These are phyloP conservation scores for Cydia strobilella DNA, from an alignment of 1,140 invertebrate species.

Conservation along the genomic window DNA sequence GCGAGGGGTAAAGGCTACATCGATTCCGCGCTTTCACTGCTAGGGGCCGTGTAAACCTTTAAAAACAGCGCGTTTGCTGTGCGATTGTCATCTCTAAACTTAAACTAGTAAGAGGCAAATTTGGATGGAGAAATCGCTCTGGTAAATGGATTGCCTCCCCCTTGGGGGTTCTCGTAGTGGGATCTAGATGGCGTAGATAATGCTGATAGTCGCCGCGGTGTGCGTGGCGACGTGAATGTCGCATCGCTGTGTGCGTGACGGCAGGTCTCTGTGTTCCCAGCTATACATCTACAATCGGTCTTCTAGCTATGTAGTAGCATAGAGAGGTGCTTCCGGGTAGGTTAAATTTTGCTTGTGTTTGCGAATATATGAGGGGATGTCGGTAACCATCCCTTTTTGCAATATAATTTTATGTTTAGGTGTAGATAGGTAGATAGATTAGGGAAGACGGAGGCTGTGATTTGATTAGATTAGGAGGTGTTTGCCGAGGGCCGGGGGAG, in stretches of 20 bases:
- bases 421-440: slow-evolving; percentile 77
- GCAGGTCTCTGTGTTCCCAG: slow-evolving; percentile 62
- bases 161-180: slow-evolving; percentile 77
- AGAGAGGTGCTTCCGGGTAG: slow-evolving; percentile 67
- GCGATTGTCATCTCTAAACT: slow-evolving; percentile 75
- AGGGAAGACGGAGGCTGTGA: slow-evolving; percentile 77
- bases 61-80: slow-evolving; percentile 70
- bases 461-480: slow-evolving; percentile 80
- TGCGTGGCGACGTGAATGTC: slow-evolving; percentile 53
- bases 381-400: slow-evolving; percentile 76
- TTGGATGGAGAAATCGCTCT: slow-evolving; percentile 53
- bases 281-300: slow-evolving; percentile 51
- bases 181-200: slow-evolving; percentile 79
- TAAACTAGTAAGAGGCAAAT: slow-evolving; percentile 63
- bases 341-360: slow-evolving; percentile 76
- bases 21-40: slow-evolving; percentile 80
- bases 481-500: slow-evolving; percentile 69
- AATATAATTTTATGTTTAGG: slow-evolving; percentile 78
- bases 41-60: slow-evolving; percentile 80
- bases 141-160: slow-evolving; percentile 79
- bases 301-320: slow-evolving; percentile 55
- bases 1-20: slow-evolving; percentile 78
- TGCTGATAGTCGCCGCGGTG: slow-evolving; percentile 71
- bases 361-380: slow-evolving; percentile 77
- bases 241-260: slow-evolving; percentile 52